Evolutionary conservation across 2,797 vertebrate species (phyloP).

Genomic region (Lithobates sylvaticus): DNA sequence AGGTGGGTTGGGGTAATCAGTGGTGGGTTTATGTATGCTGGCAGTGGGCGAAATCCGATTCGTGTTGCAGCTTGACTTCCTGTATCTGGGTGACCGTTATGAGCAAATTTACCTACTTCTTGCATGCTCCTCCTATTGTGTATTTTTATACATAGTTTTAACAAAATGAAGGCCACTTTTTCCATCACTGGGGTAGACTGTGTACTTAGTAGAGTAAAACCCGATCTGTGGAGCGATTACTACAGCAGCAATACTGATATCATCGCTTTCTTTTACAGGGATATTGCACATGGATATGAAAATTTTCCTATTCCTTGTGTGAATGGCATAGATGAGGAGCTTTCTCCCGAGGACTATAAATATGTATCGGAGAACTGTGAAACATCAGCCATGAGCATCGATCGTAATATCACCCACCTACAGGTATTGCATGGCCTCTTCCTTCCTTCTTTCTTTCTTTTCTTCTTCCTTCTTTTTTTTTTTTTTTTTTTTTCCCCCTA

Average conservation of each 20-base stretch:
- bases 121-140: too few species aligned
- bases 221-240: not conserved
- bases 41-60: not conserved
- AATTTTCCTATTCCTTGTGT: conserved; percentile 93
- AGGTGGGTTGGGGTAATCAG: conserved; percentile 72
- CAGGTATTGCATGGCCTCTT: conserved; percentile 74
- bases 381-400: conserved; percentile 95
- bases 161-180: too few species aligned
- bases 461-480: not conserved
- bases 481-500: too few species aligned
- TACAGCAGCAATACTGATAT: not conserved
- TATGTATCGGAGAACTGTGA: conserved; percentile 95
- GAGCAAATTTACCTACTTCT: too few species aligned
- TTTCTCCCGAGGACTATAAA: conserved; percentile 90
- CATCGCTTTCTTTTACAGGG: conserved; percentile 72
- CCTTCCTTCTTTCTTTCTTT: not conserved
- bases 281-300: conserved; percentile 91
- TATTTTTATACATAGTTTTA: too few species aligned
- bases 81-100: too few species aligned
- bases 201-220: not conserved
- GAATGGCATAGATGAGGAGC: conserved; percentile 90
- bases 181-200: too few species aligned
- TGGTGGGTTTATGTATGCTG: not conserved
- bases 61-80: too few species aligned
- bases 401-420: conserved; percentile 93